These are phyloP conservation scores for Crocidura indochinensis DNA, from an alignment of 2,797 vertebrate genomes.

Conservation along the genomic window DNA sequence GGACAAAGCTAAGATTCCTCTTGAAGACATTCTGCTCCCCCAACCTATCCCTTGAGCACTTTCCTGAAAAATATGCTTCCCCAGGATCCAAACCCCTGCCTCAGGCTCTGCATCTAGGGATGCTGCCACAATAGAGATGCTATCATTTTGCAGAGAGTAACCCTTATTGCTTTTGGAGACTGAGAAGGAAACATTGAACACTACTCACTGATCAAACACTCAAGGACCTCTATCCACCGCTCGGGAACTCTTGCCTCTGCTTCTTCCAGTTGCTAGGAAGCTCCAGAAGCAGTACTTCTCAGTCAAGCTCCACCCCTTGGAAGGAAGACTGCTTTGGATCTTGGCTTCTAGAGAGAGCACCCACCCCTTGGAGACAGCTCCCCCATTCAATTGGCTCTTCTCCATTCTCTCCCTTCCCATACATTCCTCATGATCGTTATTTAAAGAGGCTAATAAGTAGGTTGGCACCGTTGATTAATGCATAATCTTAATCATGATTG, in stretches of 20 bases:
- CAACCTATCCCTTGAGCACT: background rate
- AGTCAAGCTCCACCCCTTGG: background rate
- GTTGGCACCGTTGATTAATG: slow-evolving; percentile 91
- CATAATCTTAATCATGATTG: slow-evolving; percentile 92
- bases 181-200: background rate
- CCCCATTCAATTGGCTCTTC: slow-evolving; percentile 76
- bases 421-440: slow-evolving; percentile 86
- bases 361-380: background rate
- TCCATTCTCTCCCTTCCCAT: slow-evolving; percentile 78
- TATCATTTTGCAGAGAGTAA: no score
- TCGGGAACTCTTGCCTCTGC: background rate
- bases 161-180: background rate
- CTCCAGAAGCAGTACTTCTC: background rate
- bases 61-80: no score
- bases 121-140: background rate
- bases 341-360: slow-evolving; percentile 43
- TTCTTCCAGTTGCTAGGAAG: background rate
- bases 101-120: background rate
- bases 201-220: background rate
- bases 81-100: background rate
- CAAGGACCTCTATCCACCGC: background rate
- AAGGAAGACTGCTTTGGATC: slow-evolving; percentile 31
- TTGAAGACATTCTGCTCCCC: background rate
- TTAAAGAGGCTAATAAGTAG: slow-evolving; percentile 91
- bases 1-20: background rate